Evolutionary conservation across 2,888 invertebrate genomes (phyloP).

Genomic region (Athripsodes cinereus): DNA sequence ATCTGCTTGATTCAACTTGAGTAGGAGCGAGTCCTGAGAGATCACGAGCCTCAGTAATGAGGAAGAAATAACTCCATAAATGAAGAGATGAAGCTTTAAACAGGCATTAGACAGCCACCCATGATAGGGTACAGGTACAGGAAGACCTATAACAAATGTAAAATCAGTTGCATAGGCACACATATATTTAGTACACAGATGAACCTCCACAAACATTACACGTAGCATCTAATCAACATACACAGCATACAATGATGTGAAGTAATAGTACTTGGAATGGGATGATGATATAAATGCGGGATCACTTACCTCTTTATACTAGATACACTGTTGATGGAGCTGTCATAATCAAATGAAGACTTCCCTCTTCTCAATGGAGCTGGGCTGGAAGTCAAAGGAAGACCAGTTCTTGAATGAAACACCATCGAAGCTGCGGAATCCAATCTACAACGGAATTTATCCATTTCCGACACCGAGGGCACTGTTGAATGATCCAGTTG

Average conservation of each 20-base stretch:
- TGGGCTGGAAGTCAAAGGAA: constrained; percentile 81
- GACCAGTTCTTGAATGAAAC: constrained; percentile 73
- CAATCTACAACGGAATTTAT: constrained; percentile 65
- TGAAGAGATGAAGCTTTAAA: background rate
- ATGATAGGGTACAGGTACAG: background rate
- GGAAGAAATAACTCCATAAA: background rate
- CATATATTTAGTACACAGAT: too few species aligned
- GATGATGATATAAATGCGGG: too few species aligned
- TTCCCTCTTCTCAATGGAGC: constrained; percentile 74
- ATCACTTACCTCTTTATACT: constrained; percentile 84
- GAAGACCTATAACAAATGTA: constrained; percentile 1
- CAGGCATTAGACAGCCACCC: background rate
- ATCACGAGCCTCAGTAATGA: background rate
- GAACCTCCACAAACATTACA: too few species aligned
- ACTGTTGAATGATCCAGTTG: constrained; percentile 37
- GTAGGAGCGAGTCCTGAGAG: background rate
- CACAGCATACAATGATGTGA: too few species aligned
- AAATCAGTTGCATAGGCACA: background rate
- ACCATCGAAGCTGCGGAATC: constrained; percentile 78
- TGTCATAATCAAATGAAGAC: constrained; percentile 79
- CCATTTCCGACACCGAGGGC: constrained; percentile 66
- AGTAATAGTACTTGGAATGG: too few species aligned
- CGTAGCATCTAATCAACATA: too few species aligned
- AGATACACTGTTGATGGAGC: constrained; percentile 68
- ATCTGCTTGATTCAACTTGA: too few species aligned